Percentiles rank a stretch among this genome's conserved stretches.
phyloP scores from a whole-genome alignment of 2,113 vertebrate species.

The Eupsittula cactorum region DNA sequence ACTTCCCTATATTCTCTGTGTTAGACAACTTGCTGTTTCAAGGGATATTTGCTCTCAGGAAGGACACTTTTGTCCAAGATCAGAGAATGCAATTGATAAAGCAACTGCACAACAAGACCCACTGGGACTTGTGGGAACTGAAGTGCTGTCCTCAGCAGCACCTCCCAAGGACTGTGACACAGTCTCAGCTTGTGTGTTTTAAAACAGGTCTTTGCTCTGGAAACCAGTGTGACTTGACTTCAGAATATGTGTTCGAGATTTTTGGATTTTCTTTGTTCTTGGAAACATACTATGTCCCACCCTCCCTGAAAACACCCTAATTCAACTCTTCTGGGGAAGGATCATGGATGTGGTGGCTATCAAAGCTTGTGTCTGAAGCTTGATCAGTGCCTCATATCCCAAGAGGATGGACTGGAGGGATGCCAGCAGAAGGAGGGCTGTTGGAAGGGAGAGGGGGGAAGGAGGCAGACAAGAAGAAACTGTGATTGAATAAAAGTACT shows the following conservation, averaged over 20 bases:
- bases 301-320: background rate
- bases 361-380: background rate
- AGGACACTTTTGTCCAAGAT: background rate
- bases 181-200: background rate
- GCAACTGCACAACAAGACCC: background rate
- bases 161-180: background rate
- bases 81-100: background rate
- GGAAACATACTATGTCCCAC: background rate
- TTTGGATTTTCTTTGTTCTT: background rate
- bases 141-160: background rate
- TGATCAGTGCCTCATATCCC: accelerated
- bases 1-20: background rate
- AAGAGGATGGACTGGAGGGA: background rate
- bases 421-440: background rate
- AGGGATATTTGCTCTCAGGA: background rate
- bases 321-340: background rate
- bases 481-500: background rate
- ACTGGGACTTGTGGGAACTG: background rate
- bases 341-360: accelerated
- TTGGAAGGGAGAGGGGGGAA: background rate
- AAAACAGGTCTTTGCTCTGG: background rate
- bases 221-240: background rate
- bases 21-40: background rate
- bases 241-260: background rate
- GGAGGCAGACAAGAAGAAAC: background rate